phyloP scores from a whole-genome alignment of 1,140 invertebrate genomes.

The Brachionus plicatilis region DNA sequence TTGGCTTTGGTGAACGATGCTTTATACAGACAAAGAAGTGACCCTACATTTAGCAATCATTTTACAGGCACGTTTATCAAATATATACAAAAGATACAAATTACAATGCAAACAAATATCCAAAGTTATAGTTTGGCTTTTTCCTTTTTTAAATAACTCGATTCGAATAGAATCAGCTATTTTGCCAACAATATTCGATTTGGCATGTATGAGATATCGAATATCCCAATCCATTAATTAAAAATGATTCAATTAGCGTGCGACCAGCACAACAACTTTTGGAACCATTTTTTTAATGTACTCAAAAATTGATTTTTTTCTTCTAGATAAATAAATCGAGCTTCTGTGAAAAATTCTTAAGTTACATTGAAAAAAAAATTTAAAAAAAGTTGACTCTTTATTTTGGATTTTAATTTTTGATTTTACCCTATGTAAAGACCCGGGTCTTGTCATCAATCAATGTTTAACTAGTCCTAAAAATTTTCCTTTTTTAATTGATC shows the following conservation, averaged over 20 bases:
- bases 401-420: no score
- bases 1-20: background rate
- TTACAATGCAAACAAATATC: conserved; percentile 23
- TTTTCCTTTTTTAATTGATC: no score
- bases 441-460: no score
- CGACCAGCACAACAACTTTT: background rate
- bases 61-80: conserved; percentile 19
- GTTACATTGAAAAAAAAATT: no score
- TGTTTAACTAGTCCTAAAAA: no score
- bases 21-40: background rate
- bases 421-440: no score
- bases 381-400: no score
- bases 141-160: background rate
- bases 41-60: background rate
- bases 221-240: background rate
- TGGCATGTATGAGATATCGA: conserved; percentile 6
- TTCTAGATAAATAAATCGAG: no score
- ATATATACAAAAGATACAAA: conserved; percentile 38
- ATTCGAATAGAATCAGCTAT: conserved; percentile 6
- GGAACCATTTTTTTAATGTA: background rate
- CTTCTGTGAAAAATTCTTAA: no score
- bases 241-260: background rate
- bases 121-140: background rate
- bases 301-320: no score
- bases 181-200: background rate